Conservation (phyloP, 2,113 vertebrate genomes). For the Hippocampus comes region DNA sequence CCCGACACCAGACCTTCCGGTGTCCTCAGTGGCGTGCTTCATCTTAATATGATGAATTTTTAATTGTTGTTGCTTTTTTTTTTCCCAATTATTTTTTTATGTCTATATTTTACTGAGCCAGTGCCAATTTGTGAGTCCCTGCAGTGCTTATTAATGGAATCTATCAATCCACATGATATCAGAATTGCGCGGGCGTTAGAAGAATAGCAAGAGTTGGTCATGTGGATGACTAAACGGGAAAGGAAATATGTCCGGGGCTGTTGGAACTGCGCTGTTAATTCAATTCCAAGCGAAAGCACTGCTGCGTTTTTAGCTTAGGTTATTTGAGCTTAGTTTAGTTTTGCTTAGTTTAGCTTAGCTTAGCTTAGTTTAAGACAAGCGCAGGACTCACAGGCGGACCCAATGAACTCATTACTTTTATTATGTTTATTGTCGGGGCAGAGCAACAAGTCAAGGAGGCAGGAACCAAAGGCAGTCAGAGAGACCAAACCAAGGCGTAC, state of each 20-base stretch:
- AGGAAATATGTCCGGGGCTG: background rate
- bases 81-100: background rate
- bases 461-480: no score
- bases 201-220: background rate
- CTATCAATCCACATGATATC: background rate
- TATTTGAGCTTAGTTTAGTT: no score
- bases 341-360: no score
- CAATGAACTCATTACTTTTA: no score
- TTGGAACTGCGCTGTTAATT: background rate
- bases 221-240: background rate
- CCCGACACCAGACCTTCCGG: background rate
- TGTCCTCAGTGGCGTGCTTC: background rate
- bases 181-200: background rate
- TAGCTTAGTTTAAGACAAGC: no score
- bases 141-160: background rate
- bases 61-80: background rate
- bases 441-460: no score
- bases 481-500: no score
- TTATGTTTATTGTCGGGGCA: no score
- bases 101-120: background rate
- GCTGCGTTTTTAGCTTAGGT: no score
- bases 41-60: background rate
- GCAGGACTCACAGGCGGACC: no score
- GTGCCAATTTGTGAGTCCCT: background rate
- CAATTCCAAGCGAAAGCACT: background rate